These are phyloP conservation scores for Babylonia areolata DNA, from an alignment of 1,140 invertebrate genomes.

Conservation along the genomic window DNA sequence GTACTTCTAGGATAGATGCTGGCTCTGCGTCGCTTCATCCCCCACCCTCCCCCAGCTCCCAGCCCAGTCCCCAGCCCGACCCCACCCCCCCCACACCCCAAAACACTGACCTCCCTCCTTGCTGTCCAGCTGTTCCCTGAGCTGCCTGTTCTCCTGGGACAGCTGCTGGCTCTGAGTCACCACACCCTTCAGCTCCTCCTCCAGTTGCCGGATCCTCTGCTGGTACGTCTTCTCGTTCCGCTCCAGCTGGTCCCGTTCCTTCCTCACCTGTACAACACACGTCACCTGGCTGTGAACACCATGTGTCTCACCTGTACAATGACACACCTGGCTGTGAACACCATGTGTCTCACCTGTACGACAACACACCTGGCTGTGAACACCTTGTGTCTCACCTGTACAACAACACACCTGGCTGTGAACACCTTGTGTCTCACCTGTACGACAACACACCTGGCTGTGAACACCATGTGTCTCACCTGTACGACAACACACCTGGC, in stretches of 20 bases:
- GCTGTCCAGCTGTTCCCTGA: slow-evolving; percentile 38
- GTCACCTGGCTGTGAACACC: too few relatives aligned
- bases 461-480: too few relatives aligned
- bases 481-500: too few relatives aligned
- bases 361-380: too few relatives aligned
- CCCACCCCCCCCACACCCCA: background rate
- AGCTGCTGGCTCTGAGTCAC: slow-evolving; percentile 44
- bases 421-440: too few relatives aligned
- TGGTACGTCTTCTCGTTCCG: slow-evolving; percentile 42
- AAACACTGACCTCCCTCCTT: background rate
- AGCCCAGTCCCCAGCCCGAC: background rate
- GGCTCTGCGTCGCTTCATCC: background rate
- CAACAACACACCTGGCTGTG: too few relatives aligned
- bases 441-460: background rate
- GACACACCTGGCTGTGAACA: too few relatives aligned
- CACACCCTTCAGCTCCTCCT: slow-evolving; percentile 50
- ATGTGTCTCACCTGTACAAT: too few relatives aligned
- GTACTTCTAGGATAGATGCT: slow-evolving; percentile 46
- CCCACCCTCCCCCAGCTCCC: background rate
- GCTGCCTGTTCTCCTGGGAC: slow-evolving; percentile 47
- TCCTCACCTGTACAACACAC: slow-evolving; percentile 24
- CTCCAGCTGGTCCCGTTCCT: slow-evolving; percentile 41
- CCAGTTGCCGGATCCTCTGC: slow-evolving; percentile 48
- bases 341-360: too few relatives aligned
- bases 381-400: too few relatives aligned